These are phyloP conservation scores for Trichacis sp. DNA, from an alignment of 2,888 invertebrate genomes.

Conservation along the genomic window DNA sequence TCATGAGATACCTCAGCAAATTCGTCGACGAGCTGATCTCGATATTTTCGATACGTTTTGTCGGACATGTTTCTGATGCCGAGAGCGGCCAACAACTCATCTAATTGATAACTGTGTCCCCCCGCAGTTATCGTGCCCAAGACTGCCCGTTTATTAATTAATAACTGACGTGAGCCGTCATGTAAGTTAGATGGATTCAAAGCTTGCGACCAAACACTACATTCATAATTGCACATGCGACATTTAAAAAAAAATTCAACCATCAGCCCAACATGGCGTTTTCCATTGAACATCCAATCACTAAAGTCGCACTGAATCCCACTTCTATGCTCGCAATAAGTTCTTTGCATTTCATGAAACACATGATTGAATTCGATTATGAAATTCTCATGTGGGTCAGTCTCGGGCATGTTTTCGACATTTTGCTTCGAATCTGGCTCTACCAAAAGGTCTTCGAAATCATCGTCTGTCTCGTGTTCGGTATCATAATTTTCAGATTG, in stretches of 20 bases:
- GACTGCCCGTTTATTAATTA: not conserved
- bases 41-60: constrained; percentile 18
- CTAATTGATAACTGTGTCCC: not conserved
- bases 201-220: not conserved
- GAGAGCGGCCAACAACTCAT: constrained; percentile 10
- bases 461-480: too few species aligned
- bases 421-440: too few species aligned
- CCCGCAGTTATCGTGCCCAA: constrained; percentile 8
- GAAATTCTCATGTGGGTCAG: not conserved
- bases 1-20: not conserved
- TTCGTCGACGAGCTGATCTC: constrained; percentile 14
- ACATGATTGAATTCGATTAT: not conserved
- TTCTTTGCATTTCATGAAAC: not conserved
- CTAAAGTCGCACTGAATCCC: not conserved
- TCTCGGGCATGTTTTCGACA: too few species aligned
- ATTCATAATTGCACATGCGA: not conserved
- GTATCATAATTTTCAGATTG: too few species aligned
- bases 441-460: too few species aligned
- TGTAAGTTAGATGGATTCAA: not conserved
- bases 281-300: not conserved
- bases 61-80: constrained; percentile 14
- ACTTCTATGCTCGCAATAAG: not conserved
- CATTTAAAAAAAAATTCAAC: not conserved
- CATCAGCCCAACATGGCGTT: not conserved
- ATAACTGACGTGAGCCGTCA: not conserved